phyloP scores from a whole-genome alignment of 2,113 vertebrate species.

The Equus przewalskii region DNA sequence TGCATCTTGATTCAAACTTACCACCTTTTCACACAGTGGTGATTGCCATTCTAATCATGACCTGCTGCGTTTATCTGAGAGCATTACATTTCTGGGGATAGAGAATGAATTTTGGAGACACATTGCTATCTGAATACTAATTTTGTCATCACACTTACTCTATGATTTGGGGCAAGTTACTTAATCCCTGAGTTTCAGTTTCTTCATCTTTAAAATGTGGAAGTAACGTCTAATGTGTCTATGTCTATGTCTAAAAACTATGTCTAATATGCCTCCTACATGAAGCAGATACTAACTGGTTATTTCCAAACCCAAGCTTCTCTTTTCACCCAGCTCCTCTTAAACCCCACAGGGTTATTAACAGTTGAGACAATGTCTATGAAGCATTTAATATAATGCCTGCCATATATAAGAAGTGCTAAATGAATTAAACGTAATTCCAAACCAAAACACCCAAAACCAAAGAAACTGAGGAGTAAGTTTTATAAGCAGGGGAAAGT shows the following conservation, averaged over 20 bases:
- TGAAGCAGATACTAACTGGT: not conserved
- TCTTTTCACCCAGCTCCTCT: not conserved
- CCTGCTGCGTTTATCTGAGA: not conserved
- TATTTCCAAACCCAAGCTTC: not conserved
- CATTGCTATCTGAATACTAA: not conserved
- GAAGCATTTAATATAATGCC: not conserved
- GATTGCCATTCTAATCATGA: not conserved
- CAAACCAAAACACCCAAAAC: not conserved
- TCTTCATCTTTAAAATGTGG: not conserved
- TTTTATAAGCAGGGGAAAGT: not conserved
- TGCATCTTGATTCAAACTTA: not conserved
- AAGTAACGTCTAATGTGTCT: not conserved
- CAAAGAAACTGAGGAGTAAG: not conserved
- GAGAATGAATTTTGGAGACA: not conserved
- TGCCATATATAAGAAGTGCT: not conserved
- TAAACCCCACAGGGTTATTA: not conserved
- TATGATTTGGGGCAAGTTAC: not conserved
- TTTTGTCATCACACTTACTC: not conserved
- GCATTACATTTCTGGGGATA: not conserved
- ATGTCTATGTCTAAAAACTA: not conserved
- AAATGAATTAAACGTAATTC: constrained; percentile 1
- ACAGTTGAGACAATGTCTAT: not conserved
- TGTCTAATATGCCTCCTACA: not conserved
- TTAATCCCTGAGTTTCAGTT: not conserved
- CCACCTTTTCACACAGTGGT: not conserved